A percentile compares a stretch with the other conserved stretches of the same genome.
These are phyloP conservation scores for Spisula solida DNA, from an alignment of 2,888 invertebrate genomes.

Conservation along the genomic window DNA sequence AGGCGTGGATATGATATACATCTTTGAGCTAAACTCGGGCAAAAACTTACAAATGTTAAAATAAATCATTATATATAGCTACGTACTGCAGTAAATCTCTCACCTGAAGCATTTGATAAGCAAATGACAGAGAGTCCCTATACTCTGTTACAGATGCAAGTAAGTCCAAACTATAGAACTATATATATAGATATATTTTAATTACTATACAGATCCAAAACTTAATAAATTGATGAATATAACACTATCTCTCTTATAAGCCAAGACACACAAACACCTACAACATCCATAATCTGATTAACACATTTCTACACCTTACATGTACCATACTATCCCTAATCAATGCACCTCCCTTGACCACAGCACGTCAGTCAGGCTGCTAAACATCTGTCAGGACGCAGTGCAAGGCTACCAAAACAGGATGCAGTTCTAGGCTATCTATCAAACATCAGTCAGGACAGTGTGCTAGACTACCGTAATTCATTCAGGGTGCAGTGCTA, in stretches of 20 bases:
- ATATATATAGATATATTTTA: neutral
- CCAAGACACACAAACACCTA: constrained; percentile 6
- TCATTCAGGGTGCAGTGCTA: no score
- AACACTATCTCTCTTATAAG: neutral
- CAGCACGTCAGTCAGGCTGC: no score
- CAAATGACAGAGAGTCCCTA: no score
- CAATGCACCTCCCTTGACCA: neutral
- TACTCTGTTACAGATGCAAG: neutral
- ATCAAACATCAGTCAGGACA: no score
- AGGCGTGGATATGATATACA: no score
- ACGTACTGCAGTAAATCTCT: neutral
- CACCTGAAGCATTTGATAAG: neutral
- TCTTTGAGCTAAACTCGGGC: no score
- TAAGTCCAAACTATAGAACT: neutral
- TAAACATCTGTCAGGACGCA: no score
- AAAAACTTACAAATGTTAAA: no score
- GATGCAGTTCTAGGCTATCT: no score
- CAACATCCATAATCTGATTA: neutral
- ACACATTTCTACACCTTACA: neutral
- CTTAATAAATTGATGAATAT: constrained; percentile 8
- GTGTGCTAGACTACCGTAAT: no score
- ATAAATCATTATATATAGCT: no score
- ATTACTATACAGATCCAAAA: neutral
- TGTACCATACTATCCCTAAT: neutral
- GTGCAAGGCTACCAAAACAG: no score